phyloP scores from a whole-genome alignment of 2,888 invertebrate species.

The Rhyacophila evoluta region DNA sequence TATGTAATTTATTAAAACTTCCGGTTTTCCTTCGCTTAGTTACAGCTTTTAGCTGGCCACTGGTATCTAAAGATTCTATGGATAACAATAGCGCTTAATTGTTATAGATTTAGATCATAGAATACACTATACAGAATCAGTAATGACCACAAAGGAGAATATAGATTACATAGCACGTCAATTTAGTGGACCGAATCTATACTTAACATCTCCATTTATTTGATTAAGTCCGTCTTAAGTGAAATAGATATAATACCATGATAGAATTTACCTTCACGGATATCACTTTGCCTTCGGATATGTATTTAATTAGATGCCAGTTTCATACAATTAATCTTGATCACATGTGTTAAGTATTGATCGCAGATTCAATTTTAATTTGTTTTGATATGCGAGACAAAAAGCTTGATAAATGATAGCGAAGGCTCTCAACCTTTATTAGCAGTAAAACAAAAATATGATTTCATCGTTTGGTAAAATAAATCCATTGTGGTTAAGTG shows the following conservation, averaged over 20 bases:
- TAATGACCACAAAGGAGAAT: not conserved
- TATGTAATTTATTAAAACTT: no score
- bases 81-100: slow-evolving; percentile 30
- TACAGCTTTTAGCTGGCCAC: not conserved
- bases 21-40: no score
- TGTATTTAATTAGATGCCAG: not conserved
- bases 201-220: slow-evolving; percentile 28
- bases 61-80: not conserved
- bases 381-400: not conserved
- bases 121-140: slow-evolving; percentile 4
- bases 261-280: not conserved
- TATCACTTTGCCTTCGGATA: not conserved
- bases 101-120: no score
- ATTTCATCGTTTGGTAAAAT: no score
- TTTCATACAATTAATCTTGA: not conserved
- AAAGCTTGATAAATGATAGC: not conserved
- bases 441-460: no score
- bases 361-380: not conserved
- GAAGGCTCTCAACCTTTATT: no score
- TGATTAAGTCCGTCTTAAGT: slow-evolving; percentile 9
- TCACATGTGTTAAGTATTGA: not conserved
- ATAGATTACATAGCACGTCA: slow-evolving; percentile 37
- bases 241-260: not conserved
- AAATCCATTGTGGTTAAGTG: no score
- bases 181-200: slow-evolving; percentile 22